These are phyloP conservation scores for Nineta flava DNA, from an alignment of 2,888 invertebrate species.

Conservation along the genomic window DNA sequence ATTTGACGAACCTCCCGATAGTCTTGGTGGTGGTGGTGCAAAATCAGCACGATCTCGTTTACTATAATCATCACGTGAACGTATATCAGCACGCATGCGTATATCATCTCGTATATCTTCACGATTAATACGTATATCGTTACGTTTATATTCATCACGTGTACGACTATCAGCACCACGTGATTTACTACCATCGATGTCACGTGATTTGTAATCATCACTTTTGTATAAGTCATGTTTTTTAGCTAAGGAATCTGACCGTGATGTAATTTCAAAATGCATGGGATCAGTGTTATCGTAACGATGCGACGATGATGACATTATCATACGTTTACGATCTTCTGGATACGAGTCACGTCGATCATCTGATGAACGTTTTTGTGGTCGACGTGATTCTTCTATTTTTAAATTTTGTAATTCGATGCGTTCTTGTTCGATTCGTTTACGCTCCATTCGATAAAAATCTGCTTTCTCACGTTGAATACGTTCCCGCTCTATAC, in stretches of 20 bases:
- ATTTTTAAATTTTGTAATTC: slow-evolving; percentile 54
- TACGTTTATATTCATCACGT: neutral
- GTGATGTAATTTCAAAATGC: slow-evolving; percentile 33
- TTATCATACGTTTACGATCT: slow-evolving; percentile 22
- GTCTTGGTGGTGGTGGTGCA: slow-evolving; percentile 3
- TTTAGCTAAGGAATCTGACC: slow-evolving; percentile 10
- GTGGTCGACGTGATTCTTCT: slow-evolving; percentile 38
- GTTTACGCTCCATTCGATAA: slow-evolving; percentile 43
- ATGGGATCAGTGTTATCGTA: slow-evolving; percentile 42
- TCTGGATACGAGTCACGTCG: slow-evolving; percentile 25
- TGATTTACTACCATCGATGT: neutral
- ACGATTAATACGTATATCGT: neutral
- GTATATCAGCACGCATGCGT: neutral
- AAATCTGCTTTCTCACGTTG: slow-evolving; percentile 58
- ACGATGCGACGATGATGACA: slow-evolving; percentile 23
- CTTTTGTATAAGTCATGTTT: slow-evolving; percentile 4
- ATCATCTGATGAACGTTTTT: slow-evolving; percentile 34
- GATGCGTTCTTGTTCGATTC: slow-evolving; percentile 61
- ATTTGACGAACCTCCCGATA: neutral
- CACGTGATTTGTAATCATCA: slow-evolving; percentile 1
- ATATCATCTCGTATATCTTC: neutral
- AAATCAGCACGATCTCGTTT: slow-evolving; percentile 5
- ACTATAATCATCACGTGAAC: neutral
- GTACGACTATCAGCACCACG: neutral
- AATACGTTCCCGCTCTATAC: slow-evolving; percentile 70